Base-by-base conservation (phyloP, 2,888 invertebrate species). In the Plebejus argus region DNA sequence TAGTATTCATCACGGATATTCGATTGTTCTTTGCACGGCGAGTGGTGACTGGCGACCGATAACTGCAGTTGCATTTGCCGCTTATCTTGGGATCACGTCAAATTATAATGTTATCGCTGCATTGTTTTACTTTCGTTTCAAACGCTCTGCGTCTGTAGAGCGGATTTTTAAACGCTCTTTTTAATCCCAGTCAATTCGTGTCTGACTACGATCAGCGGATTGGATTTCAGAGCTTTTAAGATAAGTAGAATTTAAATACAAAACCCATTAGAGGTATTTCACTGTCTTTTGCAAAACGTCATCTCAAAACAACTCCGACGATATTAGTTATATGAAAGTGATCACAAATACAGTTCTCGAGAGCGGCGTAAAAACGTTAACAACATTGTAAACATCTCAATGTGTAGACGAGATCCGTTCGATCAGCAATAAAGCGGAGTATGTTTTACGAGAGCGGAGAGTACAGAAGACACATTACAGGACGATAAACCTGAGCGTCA, bases 401-500 rank as follows among this genome's bases (percentile, higher is more conserved):
- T 66, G 66, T 66, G 28, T 33, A 33, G 15, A 66, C 66, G 28
- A 28, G 28, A 66, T 66, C 66, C 66, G 66, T 33, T 66, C 66
- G 28, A 66, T 66, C 66, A 33, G 28, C 28, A 66, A 66, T 66
- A 66, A 66, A 66, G 28, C 20, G 20, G 61, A 61, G 58, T 66
- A 66, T 33, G 20, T 66, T 66, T 66, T 66, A 66, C 66, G 66
- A 66, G 66, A 33, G 28, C 28, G 15, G 28, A 18, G 66, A 66
- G 28, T 66, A 66, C 66, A 66, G 66, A 33, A 66, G 28, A 66
- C 28, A 23, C 66, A 66, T 66, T 66, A 66, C 66, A 66, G 66
- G 66, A 28, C 66, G 66, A 66, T 66, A 66, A 66, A 33, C 66
- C 66, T 20, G 66, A 5, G 66, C 28, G 23, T 23, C 18, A n/a